These are phyloP conservation scores for Sinosuthora webbiana DNA, from an alignment of 2,113 vertebrate genomes.

Conservation along the genomic window DNA sequence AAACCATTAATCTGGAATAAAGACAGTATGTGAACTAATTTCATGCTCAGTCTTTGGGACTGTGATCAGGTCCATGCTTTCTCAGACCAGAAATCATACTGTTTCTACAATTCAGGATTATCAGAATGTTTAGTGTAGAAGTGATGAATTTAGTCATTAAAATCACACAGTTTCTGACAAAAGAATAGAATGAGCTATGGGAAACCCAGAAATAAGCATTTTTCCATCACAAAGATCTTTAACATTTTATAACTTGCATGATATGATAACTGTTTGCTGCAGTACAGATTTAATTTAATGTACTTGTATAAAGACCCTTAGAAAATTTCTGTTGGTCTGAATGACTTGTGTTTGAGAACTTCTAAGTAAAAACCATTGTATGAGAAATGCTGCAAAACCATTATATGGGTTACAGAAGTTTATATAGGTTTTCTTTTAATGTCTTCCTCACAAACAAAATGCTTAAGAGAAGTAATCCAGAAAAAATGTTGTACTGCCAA, in stretches of 20 bases:
- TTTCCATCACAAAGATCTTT: not conserved
- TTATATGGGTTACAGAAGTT: not conserved
- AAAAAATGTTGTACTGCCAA: not conserved
- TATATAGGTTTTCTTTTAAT: not conserved
- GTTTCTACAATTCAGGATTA: not conserved
- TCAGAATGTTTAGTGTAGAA: not conserved
- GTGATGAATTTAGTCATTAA: not conserved
- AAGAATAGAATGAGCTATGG: not conserved
- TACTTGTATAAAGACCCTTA: not conserved
- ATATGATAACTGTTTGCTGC: not conserved
- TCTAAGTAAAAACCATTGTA: not conserved
- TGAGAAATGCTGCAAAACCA: not conserved
- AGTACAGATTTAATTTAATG: not conserved
- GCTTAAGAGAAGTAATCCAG: not conserved
- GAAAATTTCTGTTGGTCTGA: not conserved
- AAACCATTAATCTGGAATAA: not conserved
- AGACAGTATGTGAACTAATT: not conserved
- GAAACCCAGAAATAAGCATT: not conserved
- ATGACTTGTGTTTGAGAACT: not conserved
- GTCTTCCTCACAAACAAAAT: not conserved
- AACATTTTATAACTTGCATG: not conserved
- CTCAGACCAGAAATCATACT: not conserved
- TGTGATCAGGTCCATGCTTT: not conserved
- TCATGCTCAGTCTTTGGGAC: not conserved
- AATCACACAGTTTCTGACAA: not conserved